phyloP scores from a whole-genome alignment of 2,113 vertebrate species.

The Rhombomys opimus region DNA sequence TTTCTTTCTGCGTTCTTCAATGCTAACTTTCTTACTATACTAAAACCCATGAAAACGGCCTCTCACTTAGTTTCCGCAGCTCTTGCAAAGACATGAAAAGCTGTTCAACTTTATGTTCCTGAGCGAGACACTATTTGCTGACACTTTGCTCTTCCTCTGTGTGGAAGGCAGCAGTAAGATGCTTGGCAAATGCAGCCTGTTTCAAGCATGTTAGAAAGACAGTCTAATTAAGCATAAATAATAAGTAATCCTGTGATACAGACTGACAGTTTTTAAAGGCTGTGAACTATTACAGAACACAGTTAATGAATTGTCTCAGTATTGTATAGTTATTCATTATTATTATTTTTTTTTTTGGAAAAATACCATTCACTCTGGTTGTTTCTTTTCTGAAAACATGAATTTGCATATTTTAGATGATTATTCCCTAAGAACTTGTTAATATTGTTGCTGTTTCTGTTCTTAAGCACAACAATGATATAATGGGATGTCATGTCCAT shows the following conservation, averaged over 20 bases:
- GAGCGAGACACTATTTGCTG: background rate
- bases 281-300: background rate
- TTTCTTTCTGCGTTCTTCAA: background rate
- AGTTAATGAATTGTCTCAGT: background rate
- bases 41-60: background rate
- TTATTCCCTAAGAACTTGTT: constrained; percentile 10
- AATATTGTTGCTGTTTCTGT: background rate
- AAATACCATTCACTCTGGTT: constrained; percentile 19
- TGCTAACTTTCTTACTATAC: background rate
- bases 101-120: background rate
- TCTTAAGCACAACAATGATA: background rate
- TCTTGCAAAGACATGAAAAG: background rate
- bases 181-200: background rate
- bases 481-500: background rate
- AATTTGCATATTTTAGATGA: constrained; percentile 14
- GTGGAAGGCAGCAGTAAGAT: constrained; percentile 36
- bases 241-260: background rate
- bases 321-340: background rate
- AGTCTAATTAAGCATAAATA: constrained; percentile 39
- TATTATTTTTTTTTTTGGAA: constrained; percentile 6
- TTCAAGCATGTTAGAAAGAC: background rate
- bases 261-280: constrained; percentile 13
- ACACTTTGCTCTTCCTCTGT: background rate
- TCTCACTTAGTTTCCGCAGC: background rate
- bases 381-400: constrained; percentile 58